Conservation (phyloP, 2,888 invertebrate species). For the Mesopsocus fuscifrons region DNA sequence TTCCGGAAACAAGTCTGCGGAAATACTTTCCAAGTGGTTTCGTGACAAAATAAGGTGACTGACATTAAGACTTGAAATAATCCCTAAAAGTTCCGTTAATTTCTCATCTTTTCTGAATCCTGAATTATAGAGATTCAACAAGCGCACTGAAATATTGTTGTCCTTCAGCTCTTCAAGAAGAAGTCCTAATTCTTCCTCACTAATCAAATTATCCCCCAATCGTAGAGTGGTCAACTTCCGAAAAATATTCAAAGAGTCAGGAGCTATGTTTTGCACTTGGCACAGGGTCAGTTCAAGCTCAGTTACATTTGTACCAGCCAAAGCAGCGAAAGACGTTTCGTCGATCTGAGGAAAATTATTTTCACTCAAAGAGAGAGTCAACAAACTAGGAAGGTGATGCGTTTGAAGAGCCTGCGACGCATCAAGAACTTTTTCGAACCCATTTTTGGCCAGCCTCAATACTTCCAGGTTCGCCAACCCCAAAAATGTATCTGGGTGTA, state of each 20-base stretch:
- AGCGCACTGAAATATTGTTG: constrained; percentile 26
- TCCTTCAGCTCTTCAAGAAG: constrained; percentile 25
- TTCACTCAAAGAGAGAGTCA: constrained; percentile 31
- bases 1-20: constrained; percentile 30
- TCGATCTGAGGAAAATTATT: constrained; percentile 30
- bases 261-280: constrained; percentile 32
- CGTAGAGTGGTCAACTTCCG: constrained; percentile 27
- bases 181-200: constrained; percentile 25
- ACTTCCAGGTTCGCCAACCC: constrained; percentile 31
- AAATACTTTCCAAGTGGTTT: constrained; percentile 36
- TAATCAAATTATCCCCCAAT: constrained; percentile 34
- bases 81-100: constrained; percentile 28
- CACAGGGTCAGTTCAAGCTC: constrained; percentile 32
- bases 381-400: constrained; percentile 28
- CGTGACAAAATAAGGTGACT: constrained; percentile 28
- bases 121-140: constrained; percentile 31
- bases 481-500: constrained; percentile 29
- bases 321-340: constrained; percentile 27
- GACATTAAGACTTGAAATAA: constrained; percentile 31
- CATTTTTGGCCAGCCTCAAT: constrained; percentile 34
- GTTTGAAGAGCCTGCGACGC: constrained; percentile 28
- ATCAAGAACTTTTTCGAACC: constrained; percentile 28
- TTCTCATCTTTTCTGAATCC: constrained; percentile 31
- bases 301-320: constrained; percentile 27
- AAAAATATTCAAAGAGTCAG: constrained; percentile 29